Evolutionary conservation across 2,888 invertebrate species (phyloP).

Genomic region (Phyllotreta striolata): DNA sequence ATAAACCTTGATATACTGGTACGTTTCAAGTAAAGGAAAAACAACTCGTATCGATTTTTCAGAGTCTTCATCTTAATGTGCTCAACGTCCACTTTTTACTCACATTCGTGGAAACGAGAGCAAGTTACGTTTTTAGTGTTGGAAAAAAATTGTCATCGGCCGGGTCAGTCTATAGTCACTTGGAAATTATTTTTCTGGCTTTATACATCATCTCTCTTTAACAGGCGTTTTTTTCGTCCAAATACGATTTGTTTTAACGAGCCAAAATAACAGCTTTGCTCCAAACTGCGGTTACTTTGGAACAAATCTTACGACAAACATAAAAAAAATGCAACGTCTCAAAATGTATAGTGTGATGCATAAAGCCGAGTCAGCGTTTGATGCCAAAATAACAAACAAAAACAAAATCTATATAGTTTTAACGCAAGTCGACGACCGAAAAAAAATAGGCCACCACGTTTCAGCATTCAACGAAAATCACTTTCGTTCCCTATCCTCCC

Average conservation of each 20-base stretch:
- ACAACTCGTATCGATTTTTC: constrained; percentile 13
- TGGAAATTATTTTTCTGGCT: constrained; percentile 48
- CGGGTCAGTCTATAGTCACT: constrained; percentile 59
- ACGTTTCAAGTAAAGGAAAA: constrained; percentile 10
- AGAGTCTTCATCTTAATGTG: constrained; percentile 29
- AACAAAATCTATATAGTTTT: constrained; percentile 45
- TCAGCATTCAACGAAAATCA: constrained; percentile 48
- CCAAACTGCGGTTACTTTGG: too few relatives aligned
- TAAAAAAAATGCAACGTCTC: constrained; percentile 15
- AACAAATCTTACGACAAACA: too few relatives aligned
- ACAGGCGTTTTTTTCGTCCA: constrained; percentile 44
- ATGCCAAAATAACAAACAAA: constrained; percentile 27
- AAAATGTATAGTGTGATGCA: constrained; percentile 46
- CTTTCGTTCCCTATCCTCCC: constrained; percentile 57
- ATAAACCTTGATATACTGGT: constrained; percentile 3
- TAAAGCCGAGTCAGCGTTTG: constrained; percentile 52
- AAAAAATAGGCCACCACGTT: constrained; percentile 31
- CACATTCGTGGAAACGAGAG: constrained; percentile 6
- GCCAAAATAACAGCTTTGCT: constrained; percentile 15
- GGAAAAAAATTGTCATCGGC: constrained; percentile 53
- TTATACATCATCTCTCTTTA: constrained; percentile 53
- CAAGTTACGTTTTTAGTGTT: constrained; percentile 23
- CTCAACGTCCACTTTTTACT: constrained; percentile 18
- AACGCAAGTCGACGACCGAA: constrained; percentile 50
- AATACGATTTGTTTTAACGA: constrained; percentile 17